Conservation (phyloP, 2,888 invertebrate species). For the Epsilonema sp. region DNA sequence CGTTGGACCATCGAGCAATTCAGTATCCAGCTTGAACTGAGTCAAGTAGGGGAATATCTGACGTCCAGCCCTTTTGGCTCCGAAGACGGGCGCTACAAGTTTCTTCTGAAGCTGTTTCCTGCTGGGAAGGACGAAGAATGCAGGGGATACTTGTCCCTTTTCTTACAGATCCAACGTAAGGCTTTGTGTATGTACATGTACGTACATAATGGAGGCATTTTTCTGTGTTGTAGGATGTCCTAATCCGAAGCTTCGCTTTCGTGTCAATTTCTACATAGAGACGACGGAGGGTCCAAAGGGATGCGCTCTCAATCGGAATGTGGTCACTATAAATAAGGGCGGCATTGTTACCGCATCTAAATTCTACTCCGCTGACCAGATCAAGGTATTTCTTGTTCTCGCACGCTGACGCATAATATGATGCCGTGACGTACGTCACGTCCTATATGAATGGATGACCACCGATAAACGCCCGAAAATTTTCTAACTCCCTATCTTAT, state of each 20-base stretch:
- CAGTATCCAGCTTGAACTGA: neutral
- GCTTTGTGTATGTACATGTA: neutral
- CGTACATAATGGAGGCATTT: neutral
- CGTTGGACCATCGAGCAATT: conserved; percentile 12
- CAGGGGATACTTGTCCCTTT: conserved; percentile 15
- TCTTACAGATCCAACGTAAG: conserved; percentile 15
- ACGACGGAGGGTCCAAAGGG: conserved; percentile 16
- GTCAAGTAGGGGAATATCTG: neutral
- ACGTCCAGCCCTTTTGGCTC: conserved; percentile 13
- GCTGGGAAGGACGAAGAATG: conserved; percentile 19
- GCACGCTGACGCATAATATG: too few species aligned
- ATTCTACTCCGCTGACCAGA: conserved; percentile 15
- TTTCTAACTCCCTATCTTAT: too few species aligned
- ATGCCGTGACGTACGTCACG: too few species aligned
- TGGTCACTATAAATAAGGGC: conserved; percentile 17
- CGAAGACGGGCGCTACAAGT: conserved; percentile 12
- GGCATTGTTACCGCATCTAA: conserved; percentile 19
- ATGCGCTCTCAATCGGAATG: conserved; percentile 17
- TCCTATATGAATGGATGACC: too few species aligned
- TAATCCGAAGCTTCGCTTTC: conserved; percentile 13
- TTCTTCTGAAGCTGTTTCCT: conserved; percentile 16
- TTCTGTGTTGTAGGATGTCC: conserved; percentile 16
- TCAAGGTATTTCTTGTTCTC: conserved; percentile 11
- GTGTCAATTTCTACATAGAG: conserved; percentile 17
- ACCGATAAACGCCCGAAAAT: too few species aligned